phyloP scores from a whole-genome alignment of 2,888 invertebrate genomes.

The Drosophila recens region DNA sequence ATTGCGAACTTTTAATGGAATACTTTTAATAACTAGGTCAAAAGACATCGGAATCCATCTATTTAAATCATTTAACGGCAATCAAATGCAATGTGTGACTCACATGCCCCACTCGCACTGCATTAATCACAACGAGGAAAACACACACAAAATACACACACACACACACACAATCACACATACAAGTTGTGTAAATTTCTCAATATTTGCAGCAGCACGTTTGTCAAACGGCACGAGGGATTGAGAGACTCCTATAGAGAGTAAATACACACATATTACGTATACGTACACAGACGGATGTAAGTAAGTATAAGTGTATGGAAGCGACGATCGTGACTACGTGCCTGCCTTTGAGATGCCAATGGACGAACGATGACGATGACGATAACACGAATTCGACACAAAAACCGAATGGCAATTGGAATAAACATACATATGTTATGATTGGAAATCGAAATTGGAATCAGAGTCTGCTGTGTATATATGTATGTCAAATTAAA shows the following conservation, averaged over 20 bases:
- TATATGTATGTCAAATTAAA: neutral
- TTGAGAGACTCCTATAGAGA: slow-evolving; percentile 15
- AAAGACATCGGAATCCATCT: slow-evolving; percentile 56
- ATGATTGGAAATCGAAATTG: slow-evolving; percentile 19
- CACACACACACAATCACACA: too few species aligned
- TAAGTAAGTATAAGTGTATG: slow-evolving; percentile 37
- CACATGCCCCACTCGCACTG: slow-evolving; percentile 42
- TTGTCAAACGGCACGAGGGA: slow-evolving; percentile 54
- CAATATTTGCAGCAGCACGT: slow-evolving; percentile 66
- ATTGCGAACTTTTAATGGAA: slow-evolving; percentile 4
- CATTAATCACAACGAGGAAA: slow-evolving; percentile 64
- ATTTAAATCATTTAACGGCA: slow-evolving; percentile 73
- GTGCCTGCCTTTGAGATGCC: slow-evolving; percentile 66
- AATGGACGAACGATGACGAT: slow-evolving; percentile 62
- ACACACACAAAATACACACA: slow-evolving; percentile 29
- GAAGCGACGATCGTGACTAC: slow-evolving; percentile 64
- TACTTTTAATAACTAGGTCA: slow-evolving; percentile 65
- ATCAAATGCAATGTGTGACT: slow-evolving; percentile 58
- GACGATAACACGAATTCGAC: slow-evolving; percentile 33
- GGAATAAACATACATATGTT: slow-evolving; percentile 3
- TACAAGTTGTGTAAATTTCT: slow-evolving; percentile 54
- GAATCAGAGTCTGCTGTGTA: neutral
- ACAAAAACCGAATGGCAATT: slow-evolving; percentile 26
- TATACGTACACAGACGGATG: slow-evolving; percentile 8
- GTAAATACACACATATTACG: neutral